Evolutionary conservation across 2,888 invertebrate species (phyloP), one percentile per base, ranked within the genome.

Genomic region (Branchellion lobata): DNA sequence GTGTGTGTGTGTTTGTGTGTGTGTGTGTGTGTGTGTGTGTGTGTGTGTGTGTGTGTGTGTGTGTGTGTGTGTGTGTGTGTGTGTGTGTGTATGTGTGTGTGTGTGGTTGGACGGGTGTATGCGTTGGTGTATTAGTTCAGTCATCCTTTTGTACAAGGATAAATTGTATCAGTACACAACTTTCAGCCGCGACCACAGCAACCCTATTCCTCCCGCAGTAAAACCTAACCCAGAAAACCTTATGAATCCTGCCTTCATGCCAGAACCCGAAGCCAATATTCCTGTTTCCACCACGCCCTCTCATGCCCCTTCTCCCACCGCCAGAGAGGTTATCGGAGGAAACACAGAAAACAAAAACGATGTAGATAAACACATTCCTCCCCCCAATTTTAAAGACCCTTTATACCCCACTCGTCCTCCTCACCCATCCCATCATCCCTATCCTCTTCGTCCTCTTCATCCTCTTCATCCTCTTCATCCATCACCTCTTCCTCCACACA

Each of bases 61-160:
- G 65, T 65, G 29, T 65, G 65, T 65, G 21, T 65, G 65, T 65
- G 29, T 5, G 65, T 65, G 3, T 11, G 65, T 65, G 29, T 65
- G 65, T 65, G 29, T 65, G n/a, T 65, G 21, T 65, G 65, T n/a
- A 8, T 3, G 8, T n/a, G n/a, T n/a, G n/a, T n/a, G n/a, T n/a
- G n/a, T n/a, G 29, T 65, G 65, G 3, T 3, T 65, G 65, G 5
- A 65, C 29, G n/a, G 8, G 29, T 11, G 65, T 65, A 65, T 65
- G 65, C 21, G 3, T 65, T 5, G 3, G 29, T 65, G 65, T 21
- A 65, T 65, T n/a, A 29, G 5, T 8, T 40, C 40, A 40, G 14
- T 40, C 40, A 40, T 40, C 40, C 40, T 40, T 14, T 40, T 14
- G 5, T 40, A 5, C 40, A 40, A 5, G 8, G 5, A 40, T 14